A percentile compares a stretch with the other conserved stretches of the same genome.
Conservation (phyloP, 2,797 vertebrate genomes). For the Rhabdophis nuchalis region DNA sequence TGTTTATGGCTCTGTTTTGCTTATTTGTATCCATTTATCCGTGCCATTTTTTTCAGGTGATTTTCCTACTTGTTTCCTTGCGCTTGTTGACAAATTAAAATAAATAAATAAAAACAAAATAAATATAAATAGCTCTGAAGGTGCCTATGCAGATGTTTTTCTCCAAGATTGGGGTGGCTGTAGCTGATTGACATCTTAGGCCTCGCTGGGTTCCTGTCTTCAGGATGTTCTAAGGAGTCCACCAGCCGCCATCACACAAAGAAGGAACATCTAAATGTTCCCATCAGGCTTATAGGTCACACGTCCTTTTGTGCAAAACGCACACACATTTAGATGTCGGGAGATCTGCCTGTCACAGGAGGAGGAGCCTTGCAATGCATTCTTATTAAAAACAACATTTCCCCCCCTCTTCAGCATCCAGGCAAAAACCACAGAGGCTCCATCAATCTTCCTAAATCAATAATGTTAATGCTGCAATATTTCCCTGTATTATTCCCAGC, state of each 20-base stretch:
- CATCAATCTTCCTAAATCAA: constrained; percentile 51
- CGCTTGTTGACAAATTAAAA: no score
- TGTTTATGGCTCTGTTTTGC: no score
- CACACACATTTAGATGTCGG: no score
- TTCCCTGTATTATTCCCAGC: constrained; percentile 36
- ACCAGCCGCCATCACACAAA: neutral
- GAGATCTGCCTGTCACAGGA: neutral
- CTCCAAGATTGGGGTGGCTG: neutral
- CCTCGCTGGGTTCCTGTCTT: neutral
- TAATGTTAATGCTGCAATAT: constrained; percentile 46
- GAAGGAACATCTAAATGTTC: no score
- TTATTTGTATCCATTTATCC: no score
- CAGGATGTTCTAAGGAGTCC: neutral
- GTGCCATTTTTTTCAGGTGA: no score
- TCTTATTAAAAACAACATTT: constrained; percentile 33
- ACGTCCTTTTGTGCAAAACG: no score
- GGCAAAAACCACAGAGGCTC: neutral
- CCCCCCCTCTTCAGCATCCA: neutral
- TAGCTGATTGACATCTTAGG: neutral
- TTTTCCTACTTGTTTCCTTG: no score
- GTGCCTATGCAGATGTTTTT: neutral
- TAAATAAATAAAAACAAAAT: no score
- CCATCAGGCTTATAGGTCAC: no score
- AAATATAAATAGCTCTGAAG: neutral
- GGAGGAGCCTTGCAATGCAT: constrained; percentile 1